These are phyloP conservation scores for Bubalus kerabau DNA, from an alignment of 2,113 vertebrate genomes.

Conservation along the genomic window DNA sequence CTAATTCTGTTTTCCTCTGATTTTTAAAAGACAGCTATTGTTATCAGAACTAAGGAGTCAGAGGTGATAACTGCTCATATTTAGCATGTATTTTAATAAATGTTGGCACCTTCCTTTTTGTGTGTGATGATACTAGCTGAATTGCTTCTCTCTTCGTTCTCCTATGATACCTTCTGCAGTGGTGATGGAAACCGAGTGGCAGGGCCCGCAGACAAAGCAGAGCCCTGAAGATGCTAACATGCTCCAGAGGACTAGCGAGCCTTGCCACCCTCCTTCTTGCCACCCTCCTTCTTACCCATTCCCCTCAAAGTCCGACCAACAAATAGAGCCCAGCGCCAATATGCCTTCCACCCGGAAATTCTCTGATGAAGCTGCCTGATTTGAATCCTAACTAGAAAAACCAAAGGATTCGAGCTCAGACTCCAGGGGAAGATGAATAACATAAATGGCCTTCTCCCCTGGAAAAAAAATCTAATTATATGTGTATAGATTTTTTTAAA, in stretches of 20 bases:
- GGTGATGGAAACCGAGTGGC: slow-evolving; percentile 11
- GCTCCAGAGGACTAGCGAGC: background rate
- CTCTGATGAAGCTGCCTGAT: slow-evolving; percentile 7
- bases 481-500: slow-evolving; percentile 80
- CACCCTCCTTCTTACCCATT: background rate
- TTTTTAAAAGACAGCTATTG: slow-evolving; percentile 19
- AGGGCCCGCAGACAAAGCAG: background rate
- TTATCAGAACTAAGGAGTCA: background rate
- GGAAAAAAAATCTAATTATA: slow-evolving; percentile 73
- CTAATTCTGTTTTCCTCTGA: background rate
- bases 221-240: slow-evolving; percentile 4
- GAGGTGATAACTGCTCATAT: background rate
- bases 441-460: slow-evolving; percentile 58
- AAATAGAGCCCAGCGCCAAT: background rate
- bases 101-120: background rate
- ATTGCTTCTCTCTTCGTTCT: slow-evolving; percentile 2
- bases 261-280: background rate
- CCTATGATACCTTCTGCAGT: background rate
- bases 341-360: background rate
- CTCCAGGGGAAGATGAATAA: slow-evolving; percentile 62
- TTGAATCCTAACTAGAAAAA: slow-evolving; percentile 71
- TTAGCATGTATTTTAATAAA: slow-evolving; percentile 43
- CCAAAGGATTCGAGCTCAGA: slow-evolving; percentile 57
- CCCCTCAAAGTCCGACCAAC: background rate
- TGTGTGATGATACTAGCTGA: background rate